phyloP scores from a whole-genome alignment of 1,140 invertebrate species.

The Chymomyza costata region DNA sequence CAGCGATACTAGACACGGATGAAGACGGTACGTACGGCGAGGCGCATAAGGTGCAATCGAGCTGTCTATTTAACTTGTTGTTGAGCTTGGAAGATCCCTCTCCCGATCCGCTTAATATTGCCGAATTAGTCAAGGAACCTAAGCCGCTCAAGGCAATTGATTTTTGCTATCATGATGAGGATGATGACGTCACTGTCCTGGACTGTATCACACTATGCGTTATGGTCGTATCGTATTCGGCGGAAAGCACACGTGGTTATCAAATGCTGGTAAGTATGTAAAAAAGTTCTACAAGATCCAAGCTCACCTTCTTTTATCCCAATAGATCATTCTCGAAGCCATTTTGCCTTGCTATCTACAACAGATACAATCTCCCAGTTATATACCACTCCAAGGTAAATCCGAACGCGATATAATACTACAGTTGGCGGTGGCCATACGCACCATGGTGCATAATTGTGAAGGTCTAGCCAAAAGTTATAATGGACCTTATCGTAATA shows the following conservation, averaged over 20 bases:
- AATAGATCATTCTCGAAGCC: conserved; percentile 95
- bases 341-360: conserved; percentile 95
- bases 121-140: conserved; percentile 95
- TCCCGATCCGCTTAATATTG: conserved; percentile 95
- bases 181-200: conserved; percentile 94
- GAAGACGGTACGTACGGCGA: conserved; percentile 89
- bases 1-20: conserved; percentile 96
- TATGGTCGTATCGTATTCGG: conserved; percentile 97
- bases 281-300: background rate
- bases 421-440: conserved; percentile 95
- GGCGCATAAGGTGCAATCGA: conserved; percentile 94
- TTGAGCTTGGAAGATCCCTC: conserved; percentile 94
- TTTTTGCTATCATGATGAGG: conserved; percentile 97
- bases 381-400: conserved; percentile 88
- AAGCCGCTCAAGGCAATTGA: conserved; percentile 98
- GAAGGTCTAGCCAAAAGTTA: conserved; percentile 96
- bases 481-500: conserved; percentile 91
- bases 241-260: conserved; percentile 95
- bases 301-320: background rate
- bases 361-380: conserved; percentile 92
- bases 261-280: conserved; percentile 93
- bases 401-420: conserved; percentile 96
- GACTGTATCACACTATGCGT: conserved; percentile 97
- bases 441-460: conserved; percentile 96
- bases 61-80: conserved; percentile 92